phyloP scores from a whole-genome alignment of 1,140 invertebrate species.

The Triops cancriformis region DNA sequence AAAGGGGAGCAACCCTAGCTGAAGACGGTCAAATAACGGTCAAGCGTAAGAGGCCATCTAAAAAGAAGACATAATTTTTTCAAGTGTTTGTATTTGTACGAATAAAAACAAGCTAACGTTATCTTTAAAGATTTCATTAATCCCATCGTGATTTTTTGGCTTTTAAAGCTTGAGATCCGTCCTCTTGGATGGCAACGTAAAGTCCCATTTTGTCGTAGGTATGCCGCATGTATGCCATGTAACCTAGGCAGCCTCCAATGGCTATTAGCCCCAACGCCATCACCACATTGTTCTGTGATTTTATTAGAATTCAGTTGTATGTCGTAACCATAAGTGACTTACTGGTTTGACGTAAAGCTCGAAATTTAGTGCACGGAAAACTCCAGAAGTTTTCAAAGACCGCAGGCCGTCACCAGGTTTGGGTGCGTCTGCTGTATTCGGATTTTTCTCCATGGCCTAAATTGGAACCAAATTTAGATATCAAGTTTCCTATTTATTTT shows the following conservation, averaged over 20 bases:
- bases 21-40: background rate
- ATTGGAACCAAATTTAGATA: background rate
- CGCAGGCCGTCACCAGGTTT: constrained; percentile 62
- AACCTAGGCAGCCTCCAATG: constrained; percentile 52
- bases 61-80: background rate
- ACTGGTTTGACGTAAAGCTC: constrained; percentile 74
- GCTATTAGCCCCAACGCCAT: constrained; percentile 64
- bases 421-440: background rate
- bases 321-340: constrained; percentile 38
- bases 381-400: constrained; percentile 54
- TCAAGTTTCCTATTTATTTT: background rate
- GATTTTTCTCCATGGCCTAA: background rate
- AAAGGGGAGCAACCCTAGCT: background rate
- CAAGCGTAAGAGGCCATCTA: background rate
- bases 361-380: constrained; percentile 69
- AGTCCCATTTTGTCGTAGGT: constrained; percentile 67
- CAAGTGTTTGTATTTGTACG: background rate
- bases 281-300: constrained; percentile 60
- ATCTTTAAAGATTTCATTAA: constrained; percentile 20
- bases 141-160: constrained; percentile 73
- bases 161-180: constrained; percentile 60
- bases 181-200: constrained; percentile 60
- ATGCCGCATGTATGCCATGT: constrained; percentile 67
- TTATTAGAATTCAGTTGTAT: background rate
- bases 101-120: background rate